phyloP scores from a whole-genome alignment of 2,113 vertebrate genomes.

The Tricholaema leucomelas region DNA sequence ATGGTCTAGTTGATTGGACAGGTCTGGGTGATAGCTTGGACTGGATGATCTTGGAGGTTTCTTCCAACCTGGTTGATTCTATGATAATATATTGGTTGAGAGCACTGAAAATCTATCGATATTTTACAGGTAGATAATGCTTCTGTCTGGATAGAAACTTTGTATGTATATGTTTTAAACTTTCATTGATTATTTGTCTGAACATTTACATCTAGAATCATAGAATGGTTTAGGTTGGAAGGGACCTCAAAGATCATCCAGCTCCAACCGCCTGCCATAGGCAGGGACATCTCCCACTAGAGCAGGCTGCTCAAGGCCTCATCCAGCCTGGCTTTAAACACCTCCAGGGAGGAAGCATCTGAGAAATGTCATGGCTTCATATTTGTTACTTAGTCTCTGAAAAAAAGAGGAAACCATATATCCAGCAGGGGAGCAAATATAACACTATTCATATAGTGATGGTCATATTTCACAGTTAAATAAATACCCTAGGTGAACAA shows the following conservation, averaged over 20 bases:
- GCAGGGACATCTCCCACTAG: no score
- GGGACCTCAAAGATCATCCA: no score
- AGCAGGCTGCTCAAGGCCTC: no score
- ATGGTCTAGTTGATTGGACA: no score
- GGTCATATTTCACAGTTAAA: background rate
- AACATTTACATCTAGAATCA: constrained; percentile 1
- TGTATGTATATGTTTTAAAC: background rate
- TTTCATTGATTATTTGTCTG: background rate
- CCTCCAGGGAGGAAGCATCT: no score
- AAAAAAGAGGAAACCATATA: background rate
- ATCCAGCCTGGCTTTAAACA: no score
- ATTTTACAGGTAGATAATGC: background rate
- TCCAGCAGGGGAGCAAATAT: background rate
- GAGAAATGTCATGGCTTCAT: background rate
- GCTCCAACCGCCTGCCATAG: no score
- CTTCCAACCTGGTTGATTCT: no score
- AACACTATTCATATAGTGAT: background rate
- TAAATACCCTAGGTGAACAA: background rate
- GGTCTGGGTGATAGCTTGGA: no score
- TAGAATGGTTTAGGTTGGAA: no score
- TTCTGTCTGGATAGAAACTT: background rate
- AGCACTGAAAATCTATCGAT: background rate
- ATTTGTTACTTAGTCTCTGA: background rate
- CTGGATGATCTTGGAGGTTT: no score
- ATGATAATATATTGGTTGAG: background rate